These are phyloP conservation scores for Fregata magnificens DNA, from an alignment of 2,113 vertebrate genomes.

Conservation along the genomic window DNA sequence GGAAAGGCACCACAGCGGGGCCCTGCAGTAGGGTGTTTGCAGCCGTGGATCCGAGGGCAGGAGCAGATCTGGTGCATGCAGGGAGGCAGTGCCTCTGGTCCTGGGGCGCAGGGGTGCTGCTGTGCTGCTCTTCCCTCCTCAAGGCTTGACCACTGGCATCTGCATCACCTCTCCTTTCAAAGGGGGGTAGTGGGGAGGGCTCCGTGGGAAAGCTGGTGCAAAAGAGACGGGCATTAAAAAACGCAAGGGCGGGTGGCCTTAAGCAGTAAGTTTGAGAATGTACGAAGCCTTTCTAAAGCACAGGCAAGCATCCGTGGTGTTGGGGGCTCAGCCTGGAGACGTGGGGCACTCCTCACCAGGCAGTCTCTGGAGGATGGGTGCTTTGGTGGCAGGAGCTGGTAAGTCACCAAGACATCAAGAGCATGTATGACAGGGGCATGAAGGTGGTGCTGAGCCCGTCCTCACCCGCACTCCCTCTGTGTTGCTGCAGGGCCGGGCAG, in stretches of 20 bases:
- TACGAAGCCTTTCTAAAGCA: not conserved
- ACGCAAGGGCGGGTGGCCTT: not conserved
- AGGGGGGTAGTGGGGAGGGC: not conserved
- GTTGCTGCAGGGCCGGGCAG: conserved; percentile 47
- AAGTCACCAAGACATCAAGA: fast-evolving
- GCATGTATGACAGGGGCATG: fast-evolving
- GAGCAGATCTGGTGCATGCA: not conserved
- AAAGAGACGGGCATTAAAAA: not conserved
- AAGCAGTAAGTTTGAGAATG: fast-evolving
- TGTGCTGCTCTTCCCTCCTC: not conserved
- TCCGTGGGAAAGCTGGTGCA: not conserved
- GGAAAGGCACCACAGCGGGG: not conserved
- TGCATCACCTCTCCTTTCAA: no score
- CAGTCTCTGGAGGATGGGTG: not conserved
- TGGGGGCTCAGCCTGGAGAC: not conserved
- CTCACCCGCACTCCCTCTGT: not conserved
- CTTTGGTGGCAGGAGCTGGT: not conserved
- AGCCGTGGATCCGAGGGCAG: not conserved
- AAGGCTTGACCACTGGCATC: not conserved
- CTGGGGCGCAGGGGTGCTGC: not conserved
- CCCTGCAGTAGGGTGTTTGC: fast-evolving
- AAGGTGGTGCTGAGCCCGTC: not conserved
- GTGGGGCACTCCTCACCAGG: not conserved
- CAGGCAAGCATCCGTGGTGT: fast-evolving
- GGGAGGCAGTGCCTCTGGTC: not conserved